Evolutionary conservation across 2,113 vertebrate species (phyloP), one percentile per base, ranked within the genome.

Genomic region (Anseranas semipalmata): DNA sequence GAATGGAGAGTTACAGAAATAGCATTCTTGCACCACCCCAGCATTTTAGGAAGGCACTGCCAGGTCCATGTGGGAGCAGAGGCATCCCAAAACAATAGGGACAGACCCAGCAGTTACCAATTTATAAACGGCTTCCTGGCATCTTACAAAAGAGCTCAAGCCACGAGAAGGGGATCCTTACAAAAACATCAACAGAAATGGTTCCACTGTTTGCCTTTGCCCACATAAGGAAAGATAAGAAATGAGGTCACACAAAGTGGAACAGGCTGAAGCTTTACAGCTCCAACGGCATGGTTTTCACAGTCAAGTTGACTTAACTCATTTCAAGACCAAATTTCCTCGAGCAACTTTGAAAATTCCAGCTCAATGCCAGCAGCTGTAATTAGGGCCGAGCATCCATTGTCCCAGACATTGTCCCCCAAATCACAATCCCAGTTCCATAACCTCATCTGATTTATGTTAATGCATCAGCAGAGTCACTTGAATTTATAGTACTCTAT

Each of bases 61-160:
- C 96, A 97, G 59, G 62, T 85, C 70, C 17, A 0, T 93, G 92
- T 52, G 96, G 96, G 77, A 95, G 18, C 81, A 70, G 81, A 94
- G 86, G 92, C 96, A 95, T 97, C 92, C 93, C 93, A 76, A 85
- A 96, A 96, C 95, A 95, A 89, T 85, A 66, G 77, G 62, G 80
- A 59, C 58, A 91, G 66, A 79, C 28, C 89, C 77, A 90, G 76
- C 48, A 93, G 87, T 74, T 84, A 89, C 73, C 92, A 91, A 85
- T 82, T 77, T 70, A 76, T 71, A 79, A 94, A 79, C 84, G 82
- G 74, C 84, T 89, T 95, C 84, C 87, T 95, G 89, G 94, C 86
- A 95, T 92, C 89, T 50, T 72, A 50, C 70, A 46, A 70, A 95
- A 93, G 35, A 32, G n/a, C 28, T 68, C 35, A 28, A 73, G 86